Conservation (phyloP, 2,888 invertebrate species). For the Rhagonycha fulva region DNA sequence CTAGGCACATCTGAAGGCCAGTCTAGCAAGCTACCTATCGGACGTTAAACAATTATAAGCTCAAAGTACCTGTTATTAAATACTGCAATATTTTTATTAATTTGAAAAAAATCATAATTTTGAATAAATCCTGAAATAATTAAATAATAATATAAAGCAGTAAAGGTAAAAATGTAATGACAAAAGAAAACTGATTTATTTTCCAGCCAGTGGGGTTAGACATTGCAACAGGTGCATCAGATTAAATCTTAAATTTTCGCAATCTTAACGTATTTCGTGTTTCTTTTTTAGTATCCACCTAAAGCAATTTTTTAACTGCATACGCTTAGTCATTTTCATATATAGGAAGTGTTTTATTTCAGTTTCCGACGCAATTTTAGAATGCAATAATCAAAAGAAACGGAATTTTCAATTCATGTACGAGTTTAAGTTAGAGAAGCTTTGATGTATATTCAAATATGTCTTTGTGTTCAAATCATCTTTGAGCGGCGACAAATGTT, state of each 20-base stretch:
- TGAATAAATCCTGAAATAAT: neutral
- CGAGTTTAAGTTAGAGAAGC: slow-evolving; percentile 38
- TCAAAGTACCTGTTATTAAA: too few species aligned
- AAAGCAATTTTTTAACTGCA: neutral
- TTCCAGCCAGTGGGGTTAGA: slow-evolving; percentile 46
- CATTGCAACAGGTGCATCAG: slow-evolving; percentile 46
- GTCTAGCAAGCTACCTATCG: too few species aligned
- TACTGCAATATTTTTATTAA: too few species aligned
- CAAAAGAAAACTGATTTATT: slow-evolving; percentile 47
- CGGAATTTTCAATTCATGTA: slow-evolving; percentile 45
- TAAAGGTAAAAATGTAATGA: slow-evolving; percentile 43
- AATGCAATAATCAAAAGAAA: slow-evolving; percentile 50
- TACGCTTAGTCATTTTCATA: neutral
- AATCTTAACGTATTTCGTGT: slow-evolving; percentile 30
- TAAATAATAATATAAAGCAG: slow-evolving; percentile 2
- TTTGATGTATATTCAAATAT: slow-evolving; percentile 50
- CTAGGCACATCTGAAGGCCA: too few species aligned
- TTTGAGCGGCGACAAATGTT: slow-evolving; percentile 29
- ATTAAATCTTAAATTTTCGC: slow-evolving; percentile 42
- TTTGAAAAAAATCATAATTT: neutral
- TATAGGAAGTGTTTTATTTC: slow-evolving; percentile 43
- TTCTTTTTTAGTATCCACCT: neutral
- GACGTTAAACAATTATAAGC: too few species aligned
- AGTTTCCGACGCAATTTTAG: slow-evolving; percentile 41
- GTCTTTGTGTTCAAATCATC: slow-evolving; percentile 46